A percentile compares a stretch with the other conserved stretches of the same genome.
Evolutionary conservation across 2,888 invertebrate genomes (phyloP).

Genomic region (Cenopis cana): DNA sequence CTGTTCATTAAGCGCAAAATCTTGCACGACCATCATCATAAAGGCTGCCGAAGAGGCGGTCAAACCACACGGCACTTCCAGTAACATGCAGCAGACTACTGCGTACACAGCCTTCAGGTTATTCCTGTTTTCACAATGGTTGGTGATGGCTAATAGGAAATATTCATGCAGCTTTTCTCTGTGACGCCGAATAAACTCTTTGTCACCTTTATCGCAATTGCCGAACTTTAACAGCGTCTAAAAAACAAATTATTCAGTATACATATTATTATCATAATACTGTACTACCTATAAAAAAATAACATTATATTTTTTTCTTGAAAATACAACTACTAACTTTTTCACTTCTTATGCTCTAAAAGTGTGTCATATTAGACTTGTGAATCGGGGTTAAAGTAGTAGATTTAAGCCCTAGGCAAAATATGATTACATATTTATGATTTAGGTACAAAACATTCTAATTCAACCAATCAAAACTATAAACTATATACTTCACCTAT

Average conservation of each 20-base stretch:
- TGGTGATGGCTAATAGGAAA: slow-evolving; percentile 67
- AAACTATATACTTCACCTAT: too few relatives aligned
- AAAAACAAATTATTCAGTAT: slow-evolving; percentile 32
- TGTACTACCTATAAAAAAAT: too few relatives aligned
- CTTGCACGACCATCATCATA: slow-evolving; percentile 86
- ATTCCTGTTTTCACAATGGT: slow-evolving; percentile 73
- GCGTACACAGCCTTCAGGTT: slow-evolving; percentile 84
- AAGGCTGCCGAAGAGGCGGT: slow-evolving; percentile 85
- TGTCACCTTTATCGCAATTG: slow-evolving; percentile 73
- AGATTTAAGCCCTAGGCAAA: too few relatives aligned
- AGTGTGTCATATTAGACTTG: too few relatives aligned
- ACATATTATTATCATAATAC: too few relatives aligned
- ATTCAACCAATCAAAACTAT: too few relatives aligned
- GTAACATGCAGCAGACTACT: slow-evolving; percentile 81
- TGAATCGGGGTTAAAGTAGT: too few relatives aligned
- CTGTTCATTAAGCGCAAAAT: slow-evolving; percentile 73
- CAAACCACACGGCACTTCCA: slow-evolving; percentile 87
- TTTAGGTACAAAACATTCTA: too few relatives aligned
- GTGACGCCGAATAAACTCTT: slow-evolving; percentile 77
- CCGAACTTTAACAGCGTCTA: slow-evolving; percentile 73
- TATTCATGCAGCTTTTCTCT: slow-evolving; percentile 77
- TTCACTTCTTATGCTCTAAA: too few relatives aligned
- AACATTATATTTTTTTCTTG: too few relatives aligned
- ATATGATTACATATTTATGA: too few relatives aligned
- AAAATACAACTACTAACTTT: too few relatives aligned